Evolutionary conservation across 2,888 invertebrate genomes (phyloP).

Genomic region (Stegophylla sp.): DNA sequence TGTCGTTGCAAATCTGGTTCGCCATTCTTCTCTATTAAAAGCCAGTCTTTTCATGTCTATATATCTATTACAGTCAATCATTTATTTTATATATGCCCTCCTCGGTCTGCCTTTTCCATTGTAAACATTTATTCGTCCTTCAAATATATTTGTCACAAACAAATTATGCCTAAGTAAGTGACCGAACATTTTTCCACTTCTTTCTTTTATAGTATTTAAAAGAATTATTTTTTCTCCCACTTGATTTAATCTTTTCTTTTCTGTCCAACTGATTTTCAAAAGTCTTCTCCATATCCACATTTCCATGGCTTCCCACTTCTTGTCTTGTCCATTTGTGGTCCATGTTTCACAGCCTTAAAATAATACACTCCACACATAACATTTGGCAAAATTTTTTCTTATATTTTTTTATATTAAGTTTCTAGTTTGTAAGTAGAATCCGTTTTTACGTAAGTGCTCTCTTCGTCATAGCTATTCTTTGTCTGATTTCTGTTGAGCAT

Average conservation of each 20-base stretch:
- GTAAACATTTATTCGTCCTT: constrained; percentile 8
- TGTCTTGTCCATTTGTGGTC: no score
- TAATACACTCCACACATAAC: neutral
- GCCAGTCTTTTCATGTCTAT: constrained; percentile 7
- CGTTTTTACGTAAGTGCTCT: no score
- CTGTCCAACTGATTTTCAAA: neutral
- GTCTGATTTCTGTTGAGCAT: no score
- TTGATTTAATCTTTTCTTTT: constrained; percentile 34
- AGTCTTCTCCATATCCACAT: no score
- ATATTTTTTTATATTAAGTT: neutral
- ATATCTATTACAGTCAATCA: neutral
- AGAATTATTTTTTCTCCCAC: constrained; percentile 17
- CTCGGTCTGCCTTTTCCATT: neutral
- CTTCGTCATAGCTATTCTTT: no score
- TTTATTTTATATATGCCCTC: constrained; percentile 15
- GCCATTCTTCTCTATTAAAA: neutral
- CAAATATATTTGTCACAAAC: constrained; percentile 25
- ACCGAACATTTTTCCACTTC: constrained; percentile 23
- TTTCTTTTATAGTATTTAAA: constrained; percentile 4
- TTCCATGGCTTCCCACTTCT: no score
- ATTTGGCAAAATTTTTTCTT: neutral
- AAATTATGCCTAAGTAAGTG: constrained; percentile 1
- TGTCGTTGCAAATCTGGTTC: no score
- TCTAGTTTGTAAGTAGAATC: no score
- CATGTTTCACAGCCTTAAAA: no score